Percentiles rank a stretch among this genome's conserved stretches.
Conservation (phyloP, 2,113 vertebrate genomes). For the Bucco capensis region DNA sequence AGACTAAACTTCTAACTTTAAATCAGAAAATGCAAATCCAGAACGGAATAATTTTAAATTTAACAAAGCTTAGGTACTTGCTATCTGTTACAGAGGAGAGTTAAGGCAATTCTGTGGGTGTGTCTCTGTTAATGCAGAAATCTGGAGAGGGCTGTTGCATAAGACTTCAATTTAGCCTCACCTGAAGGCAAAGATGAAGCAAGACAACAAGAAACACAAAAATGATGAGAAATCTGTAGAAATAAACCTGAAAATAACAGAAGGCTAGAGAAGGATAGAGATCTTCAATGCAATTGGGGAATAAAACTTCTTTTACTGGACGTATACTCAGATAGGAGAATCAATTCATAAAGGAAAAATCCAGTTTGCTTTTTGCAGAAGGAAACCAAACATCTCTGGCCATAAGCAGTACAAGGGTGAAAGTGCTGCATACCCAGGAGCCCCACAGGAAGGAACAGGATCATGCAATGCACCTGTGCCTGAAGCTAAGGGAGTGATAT, state of each 20-base stretch:
- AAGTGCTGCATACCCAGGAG: background rate
- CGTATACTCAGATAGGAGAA: rapidly evolving
- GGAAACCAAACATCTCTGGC: rapidly evolving
- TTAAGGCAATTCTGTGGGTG: background rate
- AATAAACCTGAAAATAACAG: background rate
- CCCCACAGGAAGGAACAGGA: rapidly evolving
- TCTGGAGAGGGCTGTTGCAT: background rate
- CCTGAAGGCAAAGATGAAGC: background rate
- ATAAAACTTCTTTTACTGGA: background rate
- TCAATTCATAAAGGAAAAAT: background rate
- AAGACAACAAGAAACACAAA: background rate
- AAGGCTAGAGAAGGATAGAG: background rate
- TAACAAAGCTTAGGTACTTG: background rate
- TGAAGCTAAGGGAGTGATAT: background rate
- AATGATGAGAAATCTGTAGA: background rate
- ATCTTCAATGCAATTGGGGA: background rate
- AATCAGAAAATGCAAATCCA: background rate
- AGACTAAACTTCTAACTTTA: background rate
- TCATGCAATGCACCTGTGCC: rapidly evolving
- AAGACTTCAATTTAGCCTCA: background rate
- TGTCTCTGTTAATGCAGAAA: background rate
- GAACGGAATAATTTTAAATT: background rate
- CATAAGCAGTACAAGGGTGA: background rate
- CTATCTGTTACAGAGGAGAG: background rate
- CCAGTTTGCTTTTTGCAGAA: background rate